Evolutionary conservation across 2,113 vertebrate genomes (phyloP), one percentile per base, ranked within the genome.

Genomic region (Engraulis encrasicolus): DNA sequence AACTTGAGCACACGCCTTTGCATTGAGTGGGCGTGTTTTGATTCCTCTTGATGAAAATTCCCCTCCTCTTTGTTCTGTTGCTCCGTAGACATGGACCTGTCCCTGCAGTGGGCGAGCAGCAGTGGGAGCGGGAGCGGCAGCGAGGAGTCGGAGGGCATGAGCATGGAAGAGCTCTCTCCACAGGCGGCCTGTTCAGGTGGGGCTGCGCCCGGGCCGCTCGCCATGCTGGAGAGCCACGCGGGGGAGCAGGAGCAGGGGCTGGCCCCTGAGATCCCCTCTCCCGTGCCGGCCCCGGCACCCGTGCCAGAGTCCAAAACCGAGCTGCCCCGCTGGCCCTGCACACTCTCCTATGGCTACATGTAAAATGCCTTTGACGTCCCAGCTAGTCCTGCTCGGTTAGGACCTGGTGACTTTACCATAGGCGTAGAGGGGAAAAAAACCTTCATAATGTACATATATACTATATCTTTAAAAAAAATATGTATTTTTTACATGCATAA

Each of bases 241-340:
- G 91, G 93, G 91, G 85, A 92, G 88, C 94, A 94, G 94, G 95
- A 96, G 93, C 91, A 86, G 90, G 93, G 4, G 9, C 9, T 90
- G 93, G 93, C 89, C 85, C 92, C 92, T 90, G 94, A 95, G 93
- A 94, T 82, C 91, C 81, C 89, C 91, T 94, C 95, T 94, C 90
- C 94, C 40, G 4, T 45, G 40, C 9, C 9, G n/a, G n/a, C 40
- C 40, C 40, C 4, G 90, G 94, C 92, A 92, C 93, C 93, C 85
- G 94, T 95, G 87, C 92, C 95, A 94, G 95, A 96, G 90, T 93
- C 94, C 92, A 96, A 95, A 89, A 95, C 95, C 85, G 93, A 96
- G 94, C 96, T 96, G 80, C 95, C 95, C 78, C 95, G 95, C 77
- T 96, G 95, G 90, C 94, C 93, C 88, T 96, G 95, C 93, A 96